phyloP scores from a whole-genome alignment of 2,113 vertebrate species.

The Megaptera novaeangliae region DNA sequence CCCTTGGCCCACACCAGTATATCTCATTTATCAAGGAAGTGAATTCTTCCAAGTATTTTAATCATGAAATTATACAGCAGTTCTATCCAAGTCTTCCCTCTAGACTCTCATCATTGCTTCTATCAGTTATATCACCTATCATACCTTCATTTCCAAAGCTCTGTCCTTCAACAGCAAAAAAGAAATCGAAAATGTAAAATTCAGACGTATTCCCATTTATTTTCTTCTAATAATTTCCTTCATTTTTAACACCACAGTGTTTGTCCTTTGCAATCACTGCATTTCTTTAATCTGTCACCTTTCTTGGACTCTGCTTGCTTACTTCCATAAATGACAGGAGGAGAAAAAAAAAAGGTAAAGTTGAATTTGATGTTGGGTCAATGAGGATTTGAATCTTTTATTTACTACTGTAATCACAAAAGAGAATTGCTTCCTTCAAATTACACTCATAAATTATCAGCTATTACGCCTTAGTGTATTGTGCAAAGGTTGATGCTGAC shows the following conservation, averaged over 20 bases:
- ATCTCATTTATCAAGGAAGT: not conserved
- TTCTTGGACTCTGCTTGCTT: not conserved
- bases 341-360: not conserved
- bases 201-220: not conserved
- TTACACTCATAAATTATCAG: conserved; percentile 32
- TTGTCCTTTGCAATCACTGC: not conserved
- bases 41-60: not conserved
- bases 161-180: not conserved
- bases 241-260: not conserved
- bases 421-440: conserved; percentile 21
- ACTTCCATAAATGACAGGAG: not conserved
- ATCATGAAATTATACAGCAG: conserved; percentile 9
- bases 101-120: not conserved
- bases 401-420: conserved; percentile 25
- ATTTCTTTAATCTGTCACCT: not conserved
- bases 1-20: not conserved
- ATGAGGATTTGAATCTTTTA: conserved; percentile 17
- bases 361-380: not conserved
- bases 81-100: not conserved
- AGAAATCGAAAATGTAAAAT: not conserved
- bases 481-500: not conserved
- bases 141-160: not conserved
- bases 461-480: not conserved
- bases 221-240: not conserved
- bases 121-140: not conserved